Evolutionary conservation across 2,797 vertebrate species (phyloP), one percentile per base, ranked within the genome.

Genomic region (Sorex maritimensis): DNA sequence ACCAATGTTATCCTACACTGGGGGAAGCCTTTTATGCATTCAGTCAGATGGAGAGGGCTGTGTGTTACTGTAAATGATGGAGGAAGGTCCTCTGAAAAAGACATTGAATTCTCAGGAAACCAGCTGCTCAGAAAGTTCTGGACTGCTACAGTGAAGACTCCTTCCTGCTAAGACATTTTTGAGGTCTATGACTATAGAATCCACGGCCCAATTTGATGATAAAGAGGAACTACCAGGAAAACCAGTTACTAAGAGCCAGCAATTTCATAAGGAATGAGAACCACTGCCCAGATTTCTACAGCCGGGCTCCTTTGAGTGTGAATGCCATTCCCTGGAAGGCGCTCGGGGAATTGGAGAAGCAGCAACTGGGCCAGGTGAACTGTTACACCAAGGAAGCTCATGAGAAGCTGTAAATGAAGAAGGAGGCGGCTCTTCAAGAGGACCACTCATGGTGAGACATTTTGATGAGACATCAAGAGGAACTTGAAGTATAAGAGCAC

Each of bases 401-500:
- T 96, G 99, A 99, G 98, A 99, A 99, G 97, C 98, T 99, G 98
- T 99, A 99, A 95, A 98, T 99, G 5, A 99, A 99, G 97, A 99
- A 99, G 99, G 99, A 99, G 95, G 99, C 99, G 1, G 99, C 99
- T 82, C 98, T 98, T 52, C 99, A 99, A 0, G 99, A 99, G 98
- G 99, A 99, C 99, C 99, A 97, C 99, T 99, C 97, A 99, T 99
- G 99, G 99, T 99, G 99, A 97, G 99, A 82, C 98, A 99, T 99
- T 99, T 61, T 61, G 58, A 61, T 61, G 58, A 61, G 21, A 17
- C 58, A 61, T 23, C 58, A 61, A 5, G 15, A 61, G 15, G 58
- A 23, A 61, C 58, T 44, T 44, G 41, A 44, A 44, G 41, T 44
- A 7, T 5, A 44, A 44, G 41, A 44, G 41, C 41, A 34, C 34